phyloP scores from a whole-genome alignment of 2,113 vertebrate species.

The Ardeotis arabs region DNA sequence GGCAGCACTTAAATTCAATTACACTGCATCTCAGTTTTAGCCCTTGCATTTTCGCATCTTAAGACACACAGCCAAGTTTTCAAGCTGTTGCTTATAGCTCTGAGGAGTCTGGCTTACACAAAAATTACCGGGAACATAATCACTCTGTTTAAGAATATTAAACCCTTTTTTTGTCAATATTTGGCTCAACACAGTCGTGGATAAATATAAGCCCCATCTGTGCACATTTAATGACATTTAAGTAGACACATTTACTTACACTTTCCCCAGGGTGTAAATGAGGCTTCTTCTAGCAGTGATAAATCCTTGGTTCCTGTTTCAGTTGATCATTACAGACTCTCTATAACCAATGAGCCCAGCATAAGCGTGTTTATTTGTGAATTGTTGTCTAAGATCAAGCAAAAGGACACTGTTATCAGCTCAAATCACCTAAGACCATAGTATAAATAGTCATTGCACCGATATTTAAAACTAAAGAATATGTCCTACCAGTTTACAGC shows the following conservation, averaged over 20 bases:
- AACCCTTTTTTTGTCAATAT: not conserved
- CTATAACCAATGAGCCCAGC: not conserved
- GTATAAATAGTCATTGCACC: not conserved
- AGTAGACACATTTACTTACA: not conserved
- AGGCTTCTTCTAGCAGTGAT: not conserved
- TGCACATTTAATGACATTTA: not conserved
- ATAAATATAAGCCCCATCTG: not conserved
- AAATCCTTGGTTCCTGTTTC: not conserved
- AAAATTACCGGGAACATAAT: not conserved
- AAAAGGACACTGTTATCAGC: not conserved
- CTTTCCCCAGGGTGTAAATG: not conserved
- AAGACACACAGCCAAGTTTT: slow-evolving; percentile 2
- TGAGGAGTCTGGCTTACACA: not conserved
- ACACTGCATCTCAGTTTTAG: not conserved
- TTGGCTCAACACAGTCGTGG: not conserved
- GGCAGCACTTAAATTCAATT: slow-evolving; percentile 26
- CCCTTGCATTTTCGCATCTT: slow-evolving; percentile 38
- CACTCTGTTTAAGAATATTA: slow-evolving; percentile 30
- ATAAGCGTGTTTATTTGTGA: not conserved
- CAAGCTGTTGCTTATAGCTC: not conserved
- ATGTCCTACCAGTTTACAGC: not conserved
- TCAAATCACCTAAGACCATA: not conserved
- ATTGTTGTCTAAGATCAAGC: not conserved
- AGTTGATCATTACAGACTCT: not conserved
- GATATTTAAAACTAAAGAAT: not conserved